Evolutionary conservation across 2,113 vertebrate species (phyloP).

Genomic region (Labrus mixtus): DNA sequence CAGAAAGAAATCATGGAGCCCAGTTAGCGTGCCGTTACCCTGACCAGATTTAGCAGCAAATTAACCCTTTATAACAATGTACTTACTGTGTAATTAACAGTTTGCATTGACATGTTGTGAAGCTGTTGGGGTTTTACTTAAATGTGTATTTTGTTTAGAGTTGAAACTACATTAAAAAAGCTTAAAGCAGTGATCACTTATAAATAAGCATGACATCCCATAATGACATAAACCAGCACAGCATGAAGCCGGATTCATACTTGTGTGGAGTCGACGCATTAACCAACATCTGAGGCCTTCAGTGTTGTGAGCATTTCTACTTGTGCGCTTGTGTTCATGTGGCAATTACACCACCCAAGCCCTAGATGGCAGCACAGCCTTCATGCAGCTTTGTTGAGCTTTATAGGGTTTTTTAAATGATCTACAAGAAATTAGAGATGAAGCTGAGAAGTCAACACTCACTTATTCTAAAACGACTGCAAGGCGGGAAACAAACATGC

Average conservation of each 20-base stretch:
- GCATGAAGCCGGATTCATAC: background rate
- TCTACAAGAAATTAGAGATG: background rate
- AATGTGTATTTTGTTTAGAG: background rate
- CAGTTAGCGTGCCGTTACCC: constrained; percentile 16
- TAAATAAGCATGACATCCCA: background rate
- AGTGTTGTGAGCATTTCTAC: too few relatives aligned
- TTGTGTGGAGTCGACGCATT: too few relatives aligned
- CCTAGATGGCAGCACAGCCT: background rate
- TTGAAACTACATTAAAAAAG: background rate
- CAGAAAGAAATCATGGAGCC: constrained; percentile 32
- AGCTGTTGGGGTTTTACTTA: constrained; percentile 1
- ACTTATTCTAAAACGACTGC: background rate
- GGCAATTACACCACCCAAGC: background rate
- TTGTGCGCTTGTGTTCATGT: background rate
- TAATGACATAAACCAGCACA: background rate
- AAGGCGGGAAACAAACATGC: too few relatives aligned
- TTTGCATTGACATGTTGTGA: constrained; percentile 63
- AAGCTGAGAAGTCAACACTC: background rate
- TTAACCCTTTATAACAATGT: constrained; percentile 45
- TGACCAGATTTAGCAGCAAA: background rate
- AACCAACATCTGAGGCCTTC: too few relatives aligned
- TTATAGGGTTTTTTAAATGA: background rate
- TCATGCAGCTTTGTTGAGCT: too few relatives aligned
- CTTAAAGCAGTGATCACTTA: background rate
- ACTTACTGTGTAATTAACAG: constrained; percentile 70